Evolutionary conservation across 2,113 vertebrate species (phyloP).

Genomic region (Neotoma lepida): DNA sequence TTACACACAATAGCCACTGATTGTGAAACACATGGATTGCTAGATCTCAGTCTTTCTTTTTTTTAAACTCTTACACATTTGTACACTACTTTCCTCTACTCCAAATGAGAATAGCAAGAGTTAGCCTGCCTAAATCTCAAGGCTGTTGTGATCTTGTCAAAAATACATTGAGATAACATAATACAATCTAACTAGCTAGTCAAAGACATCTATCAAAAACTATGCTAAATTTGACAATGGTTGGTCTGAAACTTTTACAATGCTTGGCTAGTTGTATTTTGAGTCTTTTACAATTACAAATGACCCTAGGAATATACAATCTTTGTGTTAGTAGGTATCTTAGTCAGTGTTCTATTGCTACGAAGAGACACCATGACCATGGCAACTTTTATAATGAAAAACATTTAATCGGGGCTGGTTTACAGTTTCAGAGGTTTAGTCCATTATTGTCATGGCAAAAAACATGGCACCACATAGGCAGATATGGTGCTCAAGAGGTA

Average conservation of each 20-base stretch:
- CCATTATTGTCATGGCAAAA: background rate
- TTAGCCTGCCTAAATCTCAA: slow-evolving; percentile 10
- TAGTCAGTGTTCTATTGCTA: background rate
- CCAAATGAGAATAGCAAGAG: background rate
- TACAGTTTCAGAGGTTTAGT: background rate
- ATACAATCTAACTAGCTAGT: background rate
- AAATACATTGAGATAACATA: slow-evolving; percentile 14
- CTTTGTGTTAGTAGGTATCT: background rate
- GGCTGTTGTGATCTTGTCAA: slow-evolving; percentile 9
- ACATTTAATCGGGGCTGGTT: background rate
- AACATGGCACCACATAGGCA: background rate
- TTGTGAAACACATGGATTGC: background rate
- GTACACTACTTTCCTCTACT: background rate
- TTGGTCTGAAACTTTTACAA: slow-evolving; percentile 56
- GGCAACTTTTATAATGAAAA: background rate
- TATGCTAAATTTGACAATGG: slow-evolving; percentile 51
- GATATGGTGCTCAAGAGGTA: background rate
- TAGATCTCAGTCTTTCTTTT: background rate
- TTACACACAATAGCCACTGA: background rate
- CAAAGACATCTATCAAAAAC: slow-evolving; percentile 41
- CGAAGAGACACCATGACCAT: background rate
- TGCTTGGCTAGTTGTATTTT: background rate
- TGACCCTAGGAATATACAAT: slow-evolving; percentile 20
- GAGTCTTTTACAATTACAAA: slow-evolving; percentile 47
- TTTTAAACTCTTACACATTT: background rate